Evolutionary conservation across 92 coral and sea anemone genomes (phyloP), one percentile per base, ranked within the genome.

Genomic region (Zoanthus gigantus): DNA sequence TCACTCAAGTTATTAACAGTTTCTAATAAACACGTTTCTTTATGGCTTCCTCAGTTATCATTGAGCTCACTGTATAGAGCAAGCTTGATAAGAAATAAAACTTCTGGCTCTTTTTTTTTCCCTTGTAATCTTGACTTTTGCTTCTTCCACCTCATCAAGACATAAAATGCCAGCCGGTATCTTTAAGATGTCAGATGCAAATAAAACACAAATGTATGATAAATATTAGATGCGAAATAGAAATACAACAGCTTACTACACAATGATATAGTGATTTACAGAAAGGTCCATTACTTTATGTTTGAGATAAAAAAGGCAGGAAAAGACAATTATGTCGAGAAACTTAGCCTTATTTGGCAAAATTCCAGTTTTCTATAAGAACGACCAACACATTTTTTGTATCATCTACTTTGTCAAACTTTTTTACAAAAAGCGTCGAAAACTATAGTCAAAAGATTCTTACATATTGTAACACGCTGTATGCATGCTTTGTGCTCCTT

Each of bases 291-390:
- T 6, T 28, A 16, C 28, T 30, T 76, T 48, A 18, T n/a, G 3
- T 5, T 17, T 45, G 6, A 14, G 18, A 23, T 37, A 30, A 47
- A 53, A 17, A 54, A 76, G 17, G 31, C 45, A 30, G 15, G 46
- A 15, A 69, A 69, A 69, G 42, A 69, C 31, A 69, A 30, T 11
- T 31, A 12, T 23, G 28, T 0, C 42, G 15, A 17, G 23, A 60
- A 60, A 60, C 32, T 63, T 17, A 4, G 17, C 30, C 58, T 17
- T 23, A 44, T 34, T 79, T 45, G 85, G 74, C 74, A 80, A 80
- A 37, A 44, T 79, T 80, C 63, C 75, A 81, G 75, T 46, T n/a
- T 46, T 37, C 42, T 81, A 14, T 28, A 47, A 44, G 45, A 14
- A 65, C 29, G 18, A 63, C 58, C 15, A 7, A 18, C 16, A 58